Evolutionary conservation across 2,888 invertebrate species (phyloP), one percentile per base, ranked within the genome.

Genomic region (Drosophila rellima): DNA sequence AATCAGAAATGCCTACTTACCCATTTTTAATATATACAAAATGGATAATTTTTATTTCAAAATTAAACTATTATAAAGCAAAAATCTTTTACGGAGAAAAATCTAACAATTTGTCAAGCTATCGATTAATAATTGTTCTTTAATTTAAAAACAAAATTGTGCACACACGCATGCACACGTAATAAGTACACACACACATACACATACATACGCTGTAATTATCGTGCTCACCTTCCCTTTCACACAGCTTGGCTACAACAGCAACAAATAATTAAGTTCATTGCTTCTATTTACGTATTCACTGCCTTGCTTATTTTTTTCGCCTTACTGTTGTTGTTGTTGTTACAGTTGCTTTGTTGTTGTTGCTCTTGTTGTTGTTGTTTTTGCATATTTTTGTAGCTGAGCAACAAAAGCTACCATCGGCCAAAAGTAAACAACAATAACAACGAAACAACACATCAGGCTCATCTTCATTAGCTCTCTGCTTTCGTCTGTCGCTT

Each of bases 181-280:
- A n/a, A n/a, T n/a, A n/a, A n/a, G n/a, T n/a, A 26, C 26, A 26
- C 7, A 44, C 33, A 55, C 47, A 63, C 18, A 13, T 20, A 37
- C 31, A 57, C 54, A 54, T 31, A 23, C 17, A 31, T 11, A 50
- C 10, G 20, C 35, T 37, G 39, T 44, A 47, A 55, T 62, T 62
- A 26, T 50, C 55, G 62, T 57, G 57, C 55, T 77, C 63, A 70
- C 68, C 59, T 63, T 70, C 60, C 63, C 66, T 69, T 70, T 70
- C 63, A 31, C 60, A 62, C 57, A 70, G 61, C 71, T 60, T 37
- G 31, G 59, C 63, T 44, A 56, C 54, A 76, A 69, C 71, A 85
- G 64, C 74, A 88, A 79, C 88, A 87, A 87, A 89, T 89, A 89
- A 89, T 89, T 89, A 89, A 89, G 88, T 89, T 89, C 90, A 90